phyloP scores from a whole-genome alignment of 1,140 invertebrate species.

The Ooceraea biroi region DNA sequence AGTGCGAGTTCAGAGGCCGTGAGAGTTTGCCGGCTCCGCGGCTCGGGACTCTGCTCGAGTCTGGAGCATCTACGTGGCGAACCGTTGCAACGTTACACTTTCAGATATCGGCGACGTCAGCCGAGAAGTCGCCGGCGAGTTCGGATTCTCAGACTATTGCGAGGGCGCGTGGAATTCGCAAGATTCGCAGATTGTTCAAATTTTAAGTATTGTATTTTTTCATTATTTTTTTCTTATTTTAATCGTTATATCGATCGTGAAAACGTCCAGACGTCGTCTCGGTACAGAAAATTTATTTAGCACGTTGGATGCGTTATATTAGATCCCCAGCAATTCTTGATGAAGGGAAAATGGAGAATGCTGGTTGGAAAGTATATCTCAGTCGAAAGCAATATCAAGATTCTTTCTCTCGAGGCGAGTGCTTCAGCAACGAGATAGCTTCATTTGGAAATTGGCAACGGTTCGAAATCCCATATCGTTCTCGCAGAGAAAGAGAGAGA shows the following conservation, averaged over 20 bases:
- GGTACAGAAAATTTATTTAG: no score
- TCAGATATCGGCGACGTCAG: conserved; percentile 48
- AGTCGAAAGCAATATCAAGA: no score
- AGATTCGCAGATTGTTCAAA: no score
- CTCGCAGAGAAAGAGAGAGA: neutral
- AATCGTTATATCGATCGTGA: no score
- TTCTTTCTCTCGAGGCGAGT: no score
- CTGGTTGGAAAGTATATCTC: no score
- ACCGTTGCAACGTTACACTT: conserved; percentile 69
- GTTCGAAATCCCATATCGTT: conserved; percentile 9
- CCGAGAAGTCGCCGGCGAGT: neutral
- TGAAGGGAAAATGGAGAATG: no score
- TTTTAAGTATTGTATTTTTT: no score
- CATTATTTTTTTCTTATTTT: no score
- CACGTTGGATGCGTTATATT: no score
- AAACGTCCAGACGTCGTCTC: no score
- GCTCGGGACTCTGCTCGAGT: conserved; percentile 53
- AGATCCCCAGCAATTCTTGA: no score
- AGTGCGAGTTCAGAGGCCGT: conserved; percentile 85
- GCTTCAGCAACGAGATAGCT: conserved; percentile 9
- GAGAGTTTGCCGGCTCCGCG: conserved; percentile 79
- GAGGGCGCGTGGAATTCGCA: neutral
- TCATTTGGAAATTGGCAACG: conserved; percentile 44
- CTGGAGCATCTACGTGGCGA: conserved; percentile 64
- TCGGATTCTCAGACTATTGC: neutral